A percentile compares a stretch with the other conserved stretches of the same genome.
Evolutionary conservation across 2,888 invertebrate genomes (phyloP).

Genomic region (Pristionchus entomophagus): DNA sequence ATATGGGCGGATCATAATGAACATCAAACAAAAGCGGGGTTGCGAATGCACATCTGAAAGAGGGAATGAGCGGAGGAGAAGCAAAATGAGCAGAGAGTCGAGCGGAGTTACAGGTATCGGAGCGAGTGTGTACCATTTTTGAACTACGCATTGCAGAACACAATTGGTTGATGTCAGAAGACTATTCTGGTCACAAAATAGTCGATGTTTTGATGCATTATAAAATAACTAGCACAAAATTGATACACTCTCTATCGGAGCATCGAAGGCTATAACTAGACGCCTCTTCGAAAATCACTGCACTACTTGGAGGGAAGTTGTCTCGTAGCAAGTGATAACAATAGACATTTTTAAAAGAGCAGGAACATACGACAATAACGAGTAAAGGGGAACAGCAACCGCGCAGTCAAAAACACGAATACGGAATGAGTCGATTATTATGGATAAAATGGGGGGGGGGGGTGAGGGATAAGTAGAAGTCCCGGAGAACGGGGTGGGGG

Average conservation of each 20-base stretch:
- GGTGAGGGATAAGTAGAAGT: background rate
- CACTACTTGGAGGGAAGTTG: background rate
- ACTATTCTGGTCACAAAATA: too few relatives aligned
- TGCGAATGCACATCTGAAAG: constrained; percentile 17
- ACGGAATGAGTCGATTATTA: constrained; percentile 26
- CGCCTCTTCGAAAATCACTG: background rate
- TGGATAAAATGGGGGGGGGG: background rate
- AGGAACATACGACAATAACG: background rate
- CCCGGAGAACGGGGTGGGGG: background rate
- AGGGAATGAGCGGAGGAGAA: constrained; percentile 1
- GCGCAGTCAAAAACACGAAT: constrained; percentile 25
- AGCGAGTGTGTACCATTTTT: background rate
- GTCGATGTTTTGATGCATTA: too few relatives aligned
- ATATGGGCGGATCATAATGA: constrained; percentile 13
- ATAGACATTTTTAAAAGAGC: background rate
- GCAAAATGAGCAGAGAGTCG: too few relatives aligned
- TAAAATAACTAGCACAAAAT: too few relatives aligned
- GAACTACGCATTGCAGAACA: too few relatives aligned
- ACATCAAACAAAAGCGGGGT: background rate
- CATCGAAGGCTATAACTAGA: background rate
- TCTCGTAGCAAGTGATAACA: constrained; percentile 9
- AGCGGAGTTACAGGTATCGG: background rate
- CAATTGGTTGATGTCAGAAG: too few relatives aligned
- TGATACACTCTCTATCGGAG: too few relatives aligned
- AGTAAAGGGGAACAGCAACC: background rate